Percentiles rank a stretch among this genome's conserved stretches.
Conservation (phyloP, 2,113 vertebrate genomes). For the Mastomys natalensis region DNA sequence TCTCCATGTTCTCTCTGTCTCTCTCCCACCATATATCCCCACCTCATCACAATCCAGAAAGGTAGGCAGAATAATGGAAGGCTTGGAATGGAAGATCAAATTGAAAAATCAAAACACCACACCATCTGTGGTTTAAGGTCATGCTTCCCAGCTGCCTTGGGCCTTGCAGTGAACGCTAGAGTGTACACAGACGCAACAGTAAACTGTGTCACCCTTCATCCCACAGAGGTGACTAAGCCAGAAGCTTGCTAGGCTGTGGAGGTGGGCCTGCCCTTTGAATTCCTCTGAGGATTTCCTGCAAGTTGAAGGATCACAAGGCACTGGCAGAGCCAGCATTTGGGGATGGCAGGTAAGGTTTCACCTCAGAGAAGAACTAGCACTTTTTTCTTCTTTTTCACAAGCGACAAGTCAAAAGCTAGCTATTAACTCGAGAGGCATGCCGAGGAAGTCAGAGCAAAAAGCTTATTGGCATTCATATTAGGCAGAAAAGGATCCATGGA, state of each 20-base stretch:
- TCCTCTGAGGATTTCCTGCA: conserved; percentile 72
- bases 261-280: conserved; percentile 60
- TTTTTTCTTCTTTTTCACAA: conserved; percentile 36
- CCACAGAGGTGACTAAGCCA: conserved; percentile 29
- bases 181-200: conserved; percentile 32
- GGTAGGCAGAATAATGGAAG: not conserved
- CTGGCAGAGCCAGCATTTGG: conserved; percentile 54
- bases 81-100: conserved; percentile 22
- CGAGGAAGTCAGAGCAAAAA: conserved; percentile 51
- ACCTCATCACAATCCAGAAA: not conserved
- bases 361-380: not conserved
- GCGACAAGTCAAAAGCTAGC: conserved; percentile 65
- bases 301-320: conserved; percentile 62
- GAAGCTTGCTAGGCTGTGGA: conserved; percentile 35
- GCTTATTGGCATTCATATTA: conserved; percentile 25
- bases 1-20: not conserved
- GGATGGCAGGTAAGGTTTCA: conserved; percentile 47
- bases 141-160: conserved; percentile 16
- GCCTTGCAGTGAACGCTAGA: not conserved
- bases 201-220: not conserved
- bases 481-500: conserved; percentile 62
- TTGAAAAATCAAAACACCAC: conserved; percentile 14
- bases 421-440: conserved; percentile 50
- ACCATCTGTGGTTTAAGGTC: not conserved
- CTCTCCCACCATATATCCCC: not conserved